Conservation (phyloP, 2,888 invertebrate species). For the Lathronympha strigana region DNA sequence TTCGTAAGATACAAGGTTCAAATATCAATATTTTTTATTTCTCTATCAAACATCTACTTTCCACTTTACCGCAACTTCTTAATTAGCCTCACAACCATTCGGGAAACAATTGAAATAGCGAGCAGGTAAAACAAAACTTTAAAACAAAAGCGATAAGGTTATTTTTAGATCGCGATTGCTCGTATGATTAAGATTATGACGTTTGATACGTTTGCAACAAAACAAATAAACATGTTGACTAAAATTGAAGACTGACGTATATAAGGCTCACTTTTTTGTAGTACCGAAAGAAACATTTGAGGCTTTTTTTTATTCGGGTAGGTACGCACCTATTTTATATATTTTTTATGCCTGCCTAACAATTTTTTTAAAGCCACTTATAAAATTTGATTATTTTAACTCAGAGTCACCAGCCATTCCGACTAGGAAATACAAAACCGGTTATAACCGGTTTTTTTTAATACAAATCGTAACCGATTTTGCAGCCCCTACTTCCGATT, state of each 20-base stretch:
- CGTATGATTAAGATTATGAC: conserved; percentile 7
- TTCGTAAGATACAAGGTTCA: neutral
- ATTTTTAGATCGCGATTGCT: neutral
- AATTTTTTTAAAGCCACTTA: no score
- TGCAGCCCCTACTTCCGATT: no score
- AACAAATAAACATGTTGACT: conserved; percentile 8
- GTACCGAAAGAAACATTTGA: no score
- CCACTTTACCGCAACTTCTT: conserved; percentile 6
- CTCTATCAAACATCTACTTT: conserved; percentile 5
- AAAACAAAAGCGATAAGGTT: neutral
- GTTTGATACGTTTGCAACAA: conserved; percentile 9
- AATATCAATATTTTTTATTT: neutral
- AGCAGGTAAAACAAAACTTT: neutral
- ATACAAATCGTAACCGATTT: no score
- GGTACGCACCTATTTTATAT: no score
- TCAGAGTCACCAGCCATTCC: no score
- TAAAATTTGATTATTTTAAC: no score
- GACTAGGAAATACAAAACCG: no score
- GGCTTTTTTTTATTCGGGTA: no score
- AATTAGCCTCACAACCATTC: conserved; percentile 12
- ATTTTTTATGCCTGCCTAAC: no score
- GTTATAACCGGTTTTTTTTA: no score
- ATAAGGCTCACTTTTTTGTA: neutral
- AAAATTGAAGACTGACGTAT: neutral
- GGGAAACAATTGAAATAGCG: neutral